Evolutionary conservation across 2,888 invertebrate genomes (phyloP), one percentile per base, ranked within the genome.

Genomic region (Xylophagus ater): DNA sequence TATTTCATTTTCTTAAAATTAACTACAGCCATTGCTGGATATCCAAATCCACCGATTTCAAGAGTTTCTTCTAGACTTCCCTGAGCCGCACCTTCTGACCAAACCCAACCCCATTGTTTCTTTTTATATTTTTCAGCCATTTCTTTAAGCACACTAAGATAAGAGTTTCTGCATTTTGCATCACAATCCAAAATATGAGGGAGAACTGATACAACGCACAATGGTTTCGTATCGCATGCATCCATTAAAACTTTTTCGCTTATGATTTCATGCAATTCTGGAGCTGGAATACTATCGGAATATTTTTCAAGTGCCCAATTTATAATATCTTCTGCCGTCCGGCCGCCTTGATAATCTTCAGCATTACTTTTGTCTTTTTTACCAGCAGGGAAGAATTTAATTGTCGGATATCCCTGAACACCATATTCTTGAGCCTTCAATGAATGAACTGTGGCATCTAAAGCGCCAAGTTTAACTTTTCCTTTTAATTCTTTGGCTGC

Each of bases 1-100:
- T 85, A 98, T 63, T 96, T 96, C 78, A 92, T 85, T 68, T 98
- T 98, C 65, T 94, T 88, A 10, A 83, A 76, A 66, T 94, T 98
- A 41, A 97, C 81, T 13, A 92, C 93, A 5, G 93, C 94, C 82
- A 99, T 82, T 2, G 97, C 96, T 2, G 98, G 98, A 65, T 98
- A 98, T 8, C 98, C 98, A 65, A 98, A 98, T 5, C 79, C 98
- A 46, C 98, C 98, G 49, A 98, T 83, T 58, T 92, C 97, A 23
- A 99, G 64, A 0, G 89, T 77, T 46, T 80, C 79, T 61, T 98
- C 98, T 13, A 98, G 60, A 0, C 79, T 74, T 0, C 71, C 60
- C 62, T 98, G 96, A 2, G 82, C 73, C 8, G 81, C 86, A 28
- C 90, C 96, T 62, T 97, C 96, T 2, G 87, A 67, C 98, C 98